These are phyloP conservation scores for Leucoptera coffeella DNA, from an alignment of 2,888 invertebrate genomes.

Conservation along the genomic window DNA sequence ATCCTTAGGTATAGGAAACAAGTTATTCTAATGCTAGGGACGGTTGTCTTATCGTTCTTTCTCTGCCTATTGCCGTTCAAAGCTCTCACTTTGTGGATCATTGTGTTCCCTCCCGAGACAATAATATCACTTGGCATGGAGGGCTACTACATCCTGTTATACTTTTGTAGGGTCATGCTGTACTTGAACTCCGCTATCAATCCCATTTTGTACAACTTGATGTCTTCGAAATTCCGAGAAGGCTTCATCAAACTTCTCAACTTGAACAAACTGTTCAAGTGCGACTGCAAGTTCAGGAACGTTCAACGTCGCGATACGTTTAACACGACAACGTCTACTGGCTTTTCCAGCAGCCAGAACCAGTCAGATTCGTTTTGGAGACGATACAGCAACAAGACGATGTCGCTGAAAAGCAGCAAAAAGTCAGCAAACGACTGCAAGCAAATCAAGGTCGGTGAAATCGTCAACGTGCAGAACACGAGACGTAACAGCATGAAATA, in stretches of 20 bases:
- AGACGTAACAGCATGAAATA: constrained; percentile 45
- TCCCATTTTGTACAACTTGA: constrained; percentile 85
- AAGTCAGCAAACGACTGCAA: constrained; percentile 29
- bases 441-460: constrained; percentile 34
- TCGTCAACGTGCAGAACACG: constrained; percentile 36
- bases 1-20: constrained; percentile 70
- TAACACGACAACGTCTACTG: constrained; percentile 58
- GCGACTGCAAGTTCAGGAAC: constrained; percentile 32
- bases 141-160: constrained; percentile 74
- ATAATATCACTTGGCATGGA: constrained; percentile 67
- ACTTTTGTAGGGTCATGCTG: constrained; percentile 81
- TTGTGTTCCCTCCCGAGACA: constrained; percentile 67
- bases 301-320: constrained; percentile 62
- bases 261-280: constrained; percentile 37
- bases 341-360: constrained; percentile 51
- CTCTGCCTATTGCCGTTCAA: constrained; percentile 84
- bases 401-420: constrained; percentile 28
- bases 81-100: constrained; percentile 81
- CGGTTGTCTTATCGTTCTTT: constrained; percentile 87
- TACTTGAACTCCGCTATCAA: constrained; percentile 89
- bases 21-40: constrained; percentile 83
- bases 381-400: constrained; percentile 49
- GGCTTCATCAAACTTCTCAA: constrained; percentile 66
- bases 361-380: constrained; percentile 59
- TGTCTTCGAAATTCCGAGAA: constrained; percentile 85